Conservation (phyloP, 2,113 vertebrate genomes). For the Parus major region DNA sequence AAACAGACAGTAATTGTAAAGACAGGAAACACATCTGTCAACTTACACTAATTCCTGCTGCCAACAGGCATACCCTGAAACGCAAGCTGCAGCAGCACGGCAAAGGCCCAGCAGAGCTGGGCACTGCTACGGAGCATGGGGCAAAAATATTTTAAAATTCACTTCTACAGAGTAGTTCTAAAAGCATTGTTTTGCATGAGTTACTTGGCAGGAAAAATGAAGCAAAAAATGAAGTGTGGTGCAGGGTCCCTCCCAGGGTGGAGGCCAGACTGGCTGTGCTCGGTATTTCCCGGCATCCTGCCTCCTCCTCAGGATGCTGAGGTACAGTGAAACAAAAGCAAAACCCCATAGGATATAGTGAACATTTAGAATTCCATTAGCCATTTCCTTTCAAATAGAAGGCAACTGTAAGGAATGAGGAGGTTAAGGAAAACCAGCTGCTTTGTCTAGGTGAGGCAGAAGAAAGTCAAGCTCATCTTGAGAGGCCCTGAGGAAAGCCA, state of each 20-base stretch:
- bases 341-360: not conserved
- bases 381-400: conserved; percentile 9
- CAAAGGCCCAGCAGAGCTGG: not conserved
- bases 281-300: not conserved
- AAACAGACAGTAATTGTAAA: conserved; percentile 59
- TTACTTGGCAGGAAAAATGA: not conserved
- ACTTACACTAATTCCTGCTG: conserved; percentile 49
- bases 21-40: conserved; percentile 65
- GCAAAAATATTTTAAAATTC: not conserved
- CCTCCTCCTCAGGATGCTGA: not conserved
- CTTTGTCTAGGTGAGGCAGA: not conserved
- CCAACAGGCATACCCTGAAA: conserved; percentile 57
- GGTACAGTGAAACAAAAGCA: conserved; percentile 9
- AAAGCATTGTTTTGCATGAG: not conserved
- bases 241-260: not conserved
- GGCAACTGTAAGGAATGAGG: not conserved
- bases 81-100: not conserved
- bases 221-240: not conserved
- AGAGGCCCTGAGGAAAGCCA: not conserved
- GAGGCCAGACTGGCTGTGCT: not conserved
- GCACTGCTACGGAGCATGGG: not conserved
- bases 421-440: not conserved
- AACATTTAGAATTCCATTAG: not conserved
- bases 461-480: not conserved
- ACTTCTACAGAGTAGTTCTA: not conserved